Evolutionary conservation across 2,888 invertebrate species (phyloP), one percentile per base, ranked within the genome.

Genomic region (Plagodis pulveraria): DNA sequence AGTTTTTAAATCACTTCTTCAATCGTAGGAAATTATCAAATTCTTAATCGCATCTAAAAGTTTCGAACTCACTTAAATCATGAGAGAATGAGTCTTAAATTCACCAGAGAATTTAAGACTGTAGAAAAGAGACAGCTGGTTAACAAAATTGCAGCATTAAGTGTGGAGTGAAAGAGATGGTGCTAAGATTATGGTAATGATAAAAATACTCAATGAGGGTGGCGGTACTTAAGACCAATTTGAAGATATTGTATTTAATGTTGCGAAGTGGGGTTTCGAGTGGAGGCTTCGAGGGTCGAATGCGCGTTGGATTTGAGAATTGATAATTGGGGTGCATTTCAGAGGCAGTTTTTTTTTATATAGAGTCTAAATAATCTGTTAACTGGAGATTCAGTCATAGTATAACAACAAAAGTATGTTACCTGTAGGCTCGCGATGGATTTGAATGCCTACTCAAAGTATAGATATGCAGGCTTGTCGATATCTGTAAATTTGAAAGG

Each of bases 201-300:
- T 86, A 89, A 89, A 90, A 90, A 87, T 87, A 81, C 78, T 77
- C 82, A 83, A 86, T 87, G 87, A 89, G 89, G 88, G 89, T 83
- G 88, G 86, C 74, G 74, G 84, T 89, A 83, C 89, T 90, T 91
- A 90, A 84, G 81, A 88, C 84, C 89, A 89, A 91, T 91, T 91
- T 90, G 83, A 86, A 89, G 89, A 90, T 90, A 91, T 87, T 89
- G 90, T 90, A 89, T 89, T 91, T 91, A 91, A 91, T 87, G 89
- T 86, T 85, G 73, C 73, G 78, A 60, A 78, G 82, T 53, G 71
- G 72, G 72, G 60, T 48, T 56, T 36, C 6, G 34, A 50, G 43
- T 65, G 71, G 72, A 72, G 72, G 67, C 61, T 72, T 71, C 67
- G 71, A 68, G 68, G 73, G 73, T 73, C 71, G 77, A 80, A 74